These are phyloP conservation scores for Saimiri boliviensis DNA, from an alignment of 2,113 vertebrate species.

Conservation along the genomic window DNA sequence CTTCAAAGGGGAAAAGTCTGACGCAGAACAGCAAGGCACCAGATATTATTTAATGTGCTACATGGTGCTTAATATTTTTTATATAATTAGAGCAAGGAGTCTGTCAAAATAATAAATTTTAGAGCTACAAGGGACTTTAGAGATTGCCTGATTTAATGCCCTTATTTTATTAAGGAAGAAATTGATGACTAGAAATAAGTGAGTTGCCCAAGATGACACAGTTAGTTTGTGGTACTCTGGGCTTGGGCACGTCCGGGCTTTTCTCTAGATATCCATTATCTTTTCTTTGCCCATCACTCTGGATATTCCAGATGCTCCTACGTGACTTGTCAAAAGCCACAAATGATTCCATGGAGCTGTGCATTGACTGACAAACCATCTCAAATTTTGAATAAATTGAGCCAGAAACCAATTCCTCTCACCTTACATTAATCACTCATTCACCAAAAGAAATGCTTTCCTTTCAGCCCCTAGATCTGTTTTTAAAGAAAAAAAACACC, in stretches of 20 bases:
- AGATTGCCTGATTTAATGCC: neutral
- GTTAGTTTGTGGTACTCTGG: no score
- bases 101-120: slow-evolving; percentile 41
- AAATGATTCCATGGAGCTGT: neutral
- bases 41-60: slow-evolving; percentile 30
- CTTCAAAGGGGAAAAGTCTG: slow-evolving; percentile 37
- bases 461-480: neutral
- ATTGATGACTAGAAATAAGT: neutral
- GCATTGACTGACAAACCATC: neutral
- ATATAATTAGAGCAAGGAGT: slow-evolving; percentile 33
- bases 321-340: neutral
- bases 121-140: neutral
- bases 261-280: neutral
- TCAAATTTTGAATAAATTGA: neutral
- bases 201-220: neutral
- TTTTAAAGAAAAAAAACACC: neutral
- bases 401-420: neutral
- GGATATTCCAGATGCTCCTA: neutral
- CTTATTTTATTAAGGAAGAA: slow-evolving; percentile 4
- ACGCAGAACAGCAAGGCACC: slow-evolving; percentile 31
- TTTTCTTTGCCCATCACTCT: neutral
- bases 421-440: neutral
- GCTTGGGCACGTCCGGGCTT: neutral
- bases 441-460: slow-evolving; percentile 7
- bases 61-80: slow-evolving; percentile 17